Percentiles rank a stretch among this genome's conserved stretches.
phyloP scores from a whole-genome alignment of 2,113 vertebrate species.

The Cyanoramphus novaezelandiae region DNA sequence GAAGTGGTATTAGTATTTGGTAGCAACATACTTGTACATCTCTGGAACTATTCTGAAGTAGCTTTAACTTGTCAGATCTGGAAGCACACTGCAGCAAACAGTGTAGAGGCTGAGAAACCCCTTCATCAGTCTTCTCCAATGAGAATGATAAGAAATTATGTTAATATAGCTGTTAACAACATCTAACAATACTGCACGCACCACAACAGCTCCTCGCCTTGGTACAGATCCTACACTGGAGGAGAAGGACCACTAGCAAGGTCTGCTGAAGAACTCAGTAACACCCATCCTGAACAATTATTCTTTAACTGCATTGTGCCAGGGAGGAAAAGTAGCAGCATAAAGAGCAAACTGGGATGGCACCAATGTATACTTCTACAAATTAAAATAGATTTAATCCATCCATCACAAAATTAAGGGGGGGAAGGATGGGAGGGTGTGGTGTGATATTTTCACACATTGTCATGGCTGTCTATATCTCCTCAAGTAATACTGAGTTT shows the following conservation, averaged over 20 bases:
- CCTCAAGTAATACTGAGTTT: constrained; percentile 2
- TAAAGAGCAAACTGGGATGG: not conserved
- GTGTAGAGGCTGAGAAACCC: not conserved
- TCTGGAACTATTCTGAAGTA: not conserved
- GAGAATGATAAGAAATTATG: not conserved
- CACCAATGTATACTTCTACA: not conserved
- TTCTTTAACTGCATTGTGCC: not conserved
- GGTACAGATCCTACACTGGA: not conserved
- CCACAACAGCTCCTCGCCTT: not conserved
- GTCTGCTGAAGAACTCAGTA: not conserved
- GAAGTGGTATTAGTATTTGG: not conserved
- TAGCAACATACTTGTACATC: not conserved
- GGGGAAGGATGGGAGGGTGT: not conserved
- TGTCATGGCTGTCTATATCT: constrained; percentile 39
- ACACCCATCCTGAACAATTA: not conserved
- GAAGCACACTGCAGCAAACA: not conserved
- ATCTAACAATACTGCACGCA: not conserved
- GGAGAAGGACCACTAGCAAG: not conserved
- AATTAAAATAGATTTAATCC: not conserved
- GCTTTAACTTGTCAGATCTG: not conserved
- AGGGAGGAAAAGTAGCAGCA: not conserved
- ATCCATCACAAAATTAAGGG: not conserved
- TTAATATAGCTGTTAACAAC: not conserved
- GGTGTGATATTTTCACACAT: constrained; percentile 28
- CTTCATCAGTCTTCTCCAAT: not conserved